Evolutionary conservation across 2,797 vertebrate genomes (phyloP).

Genomic region (Apogon talboti): DNA sequence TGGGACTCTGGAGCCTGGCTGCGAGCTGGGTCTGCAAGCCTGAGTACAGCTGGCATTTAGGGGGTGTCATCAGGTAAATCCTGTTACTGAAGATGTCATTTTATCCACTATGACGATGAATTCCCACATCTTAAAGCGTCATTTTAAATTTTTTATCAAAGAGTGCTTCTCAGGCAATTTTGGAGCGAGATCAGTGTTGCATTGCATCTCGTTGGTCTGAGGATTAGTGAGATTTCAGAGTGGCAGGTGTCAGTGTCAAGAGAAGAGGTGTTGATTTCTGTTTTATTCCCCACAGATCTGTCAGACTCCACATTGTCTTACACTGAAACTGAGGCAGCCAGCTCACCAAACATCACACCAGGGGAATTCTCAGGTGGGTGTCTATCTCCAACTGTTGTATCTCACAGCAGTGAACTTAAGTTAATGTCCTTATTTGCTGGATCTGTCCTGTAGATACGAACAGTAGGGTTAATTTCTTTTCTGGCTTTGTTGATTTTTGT

Average conservation of each 20-base stretch:
- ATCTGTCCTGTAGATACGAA: slow-evolving; percentile 28
- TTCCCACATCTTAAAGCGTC: background rate
- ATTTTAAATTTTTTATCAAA: background rate
- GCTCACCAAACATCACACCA: slow-evolving; percentile 90
- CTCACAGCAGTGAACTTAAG: slow-evolving; percentile 15
- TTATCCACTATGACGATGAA: slow-evolving; percentile 21
- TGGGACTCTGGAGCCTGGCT: slow-evolving; percentile 62
- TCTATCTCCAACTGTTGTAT: slow-evolving; percentile 47
- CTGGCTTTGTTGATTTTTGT: background rate
- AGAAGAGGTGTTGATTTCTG: slow-evolving; percentile 45
- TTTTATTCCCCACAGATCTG: slow-evolving; percentile 86
- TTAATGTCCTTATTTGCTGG: slow-evolving; percentile 8
- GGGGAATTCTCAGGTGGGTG: slow-evolving; percentile 96
- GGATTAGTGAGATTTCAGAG: slow-evolving; percentile 12
- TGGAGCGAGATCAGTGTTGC: background rate
- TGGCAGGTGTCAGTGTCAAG: background rate
- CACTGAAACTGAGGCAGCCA: slow-evolving; percentile 98
- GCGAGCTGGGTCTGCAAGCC: slow-evolving; percentile 44
- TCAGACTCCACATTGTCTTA: slow-evolving; percentile 99
- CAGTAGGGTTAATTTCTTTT: background rate
- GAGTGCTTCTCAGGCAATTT: background rate
- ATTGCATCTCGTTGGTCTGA: background rate
- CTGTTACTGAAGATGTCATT: slow-evolving; percentile 23
- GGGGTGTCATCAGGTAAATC: slow-evolving; percentile 49
- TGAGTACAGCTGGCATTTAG: slow-evolving; percentile 41